Evolutionary conservation across 2,888 invertebrate species (phyloP).

Genomic region (Ormyrus labotus): DNA sequence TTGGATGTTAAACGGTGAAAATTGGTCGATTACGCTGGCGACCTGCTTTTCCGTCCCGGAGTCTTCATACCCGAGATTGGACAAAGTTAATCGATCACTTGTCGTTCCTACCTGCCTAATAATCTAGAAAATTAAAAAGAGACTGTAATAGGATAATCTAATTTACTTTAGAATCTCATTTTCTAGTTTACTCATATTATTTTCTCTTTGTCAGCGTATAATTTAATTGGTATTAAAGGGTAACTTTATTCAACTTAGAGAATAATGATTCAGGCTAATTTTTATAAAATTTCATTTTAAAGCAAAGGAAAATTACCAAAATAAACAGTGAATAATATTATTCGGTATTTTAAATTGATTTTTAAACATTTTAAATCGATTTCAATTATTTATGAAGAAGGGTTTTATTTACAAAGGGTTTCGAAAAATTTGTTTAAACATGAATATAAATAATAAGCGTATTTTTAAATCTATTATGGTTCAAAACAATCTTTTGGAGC

Average conservation of each 20-base stretch:
- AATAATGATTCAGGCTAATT: too few species aligned
- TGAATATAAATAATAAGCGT: too few species aligned
- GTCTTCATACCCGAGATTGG: slow-evolving; percentile 65
- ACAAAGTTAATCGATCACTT: slow-evolving; percentile 67
- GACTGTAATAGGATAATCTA: slow-evolving; percentile 14
- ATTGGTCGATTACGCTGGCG: slow-evolving; percentile 71
- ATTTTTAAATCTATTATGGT: too few species aligned
- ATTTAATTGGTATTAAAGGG: slow-evolving; percentile 44
- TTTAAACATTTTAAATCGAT: too few species aligned
- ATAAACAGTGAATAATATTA: too few species aligned
- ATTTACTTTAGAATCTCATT: slow-evolving; percentile 38
- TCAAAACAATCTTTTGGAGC: too few species aligned
- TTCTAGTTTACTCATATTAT: slow-evolving; percentile 16
- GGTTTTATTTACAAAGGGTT: too few species aligned
- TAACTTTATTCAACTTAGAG: neutral
- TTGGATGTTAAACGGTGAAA: slow-evolving; percentile 72
- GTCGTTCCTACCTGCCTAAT: slow-evolving; percentile 58
- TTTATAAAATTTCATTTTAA: too few species aligned
- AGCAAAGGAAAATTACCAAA: too few species aligned
- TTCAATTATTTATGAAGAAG: too few species aligned
- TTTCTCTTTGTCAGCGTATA: slow-evolving; percentile 9
- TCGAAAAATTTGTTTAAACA: too few species aligned
- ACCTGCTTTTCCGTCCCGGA: slow-evolving; percentile 67
- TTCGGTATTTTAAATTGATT: too few species aligned
- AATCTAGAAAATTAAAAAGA: slow-evolving; percentile 48